Base-by-base conservation (phyloP, 2,113 vertebrate species). In the Pituophis catenifer region DNA sequence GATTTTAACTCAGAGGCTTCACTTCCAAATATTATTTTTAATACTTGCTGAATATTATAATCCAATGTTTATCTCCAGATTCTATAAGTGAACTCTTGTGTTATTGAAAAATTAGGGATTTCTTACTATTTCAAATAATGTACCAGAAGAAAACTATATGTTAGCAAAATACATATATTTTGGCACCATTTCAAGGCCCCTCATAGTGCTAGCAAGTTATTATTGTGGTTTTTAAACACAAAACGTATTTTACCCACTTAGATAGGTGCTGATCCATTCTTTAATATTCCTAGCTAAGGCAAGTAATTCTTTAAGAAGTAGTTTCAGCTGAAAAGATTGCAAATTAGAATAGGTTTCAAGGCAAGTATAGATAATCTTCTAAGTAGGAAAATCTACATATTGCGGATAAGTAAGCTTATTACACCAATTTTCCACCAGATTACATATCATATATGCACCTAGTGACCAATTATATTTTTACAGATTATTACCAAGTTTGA, bases 401-500 rank as follows among this genome's bases (percentile, higher is more conserved):
- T 57, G 24, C 7, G 13, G 70, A 55, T 38, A 26, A 57, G 44
- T 8, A 38, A 8, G 9, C 50, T 53, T 15, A 15, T n/a, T 57
- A n/a, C 81, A 62, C 17, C n/a, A 54, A 5, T 33, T 70, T 48
- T 24, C 54, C 70, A 89, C 8, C 87, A 89, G 62, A 19, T 33
- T 44, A 81, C 52, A 10, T 44, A 44, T 81, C 8, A 81, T 81
- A 75, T 58, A 50, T 91, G 81, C 75, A 70, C 29, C 38, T 24
- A 89, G 33, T 75, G 59, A 53, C 33, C 13, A 75, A 48, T 75
- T 12, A 85, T 70, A 59, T 91, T 87, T 94, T 94, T 94, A 88
- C 52, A 50, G 6, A 93, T 75, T 94, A 93, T 86, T 93, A 91
- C 88, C 52, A 29, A 91, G 88, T 93, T 89, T 88, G 94, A 95